A percentile compares a stretch with the other conserved stretches of the same genome.
These are phyloP conservation scores for Corticium candelabrum DNA, from an alignment of 37 sponge, comb jelly and placozoan species.

Conservation along the genomic window DNA sequence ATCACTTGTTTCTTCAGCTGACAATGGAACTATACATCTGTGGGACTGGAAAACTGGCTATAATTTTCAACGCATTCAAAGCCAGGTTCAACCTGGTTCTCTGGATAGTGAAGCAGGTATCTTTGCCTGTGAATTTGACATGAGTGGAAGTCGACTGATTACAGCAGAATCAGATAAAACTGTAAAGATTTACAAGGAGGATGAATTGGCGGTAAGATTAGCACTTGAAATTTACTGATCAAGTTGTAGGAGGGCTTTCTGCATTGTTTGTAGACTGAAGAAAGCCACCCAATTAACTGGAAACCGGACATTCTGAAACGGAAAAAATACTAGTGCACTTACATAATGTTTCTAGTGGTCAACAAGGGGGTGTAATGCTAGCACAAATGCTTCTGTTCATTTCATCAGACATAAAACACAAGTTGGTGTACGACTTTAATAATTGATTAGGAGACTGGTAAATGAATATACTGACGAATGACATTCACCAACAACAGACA, in stretches of 20 bases:
- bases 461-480: no score
- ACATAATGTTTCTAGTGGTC: no score
- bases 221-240: background rate
- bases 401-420: no score
- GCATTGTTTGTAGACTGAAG: constrained; percentile 64
- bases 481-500: no score
- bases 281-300: constrained; percentile 78
- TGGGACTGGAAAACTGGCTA: constrained; percentile 99
- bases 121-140: constrained; percentile 72
- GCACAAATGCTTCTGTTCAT: no score
- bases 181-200: constrained; percentile 95
- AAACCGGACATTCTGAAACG: constrained; percentile 72
- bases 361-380: no score
- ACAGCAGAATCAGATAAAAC: constrained; percentile 96
- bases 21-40: constrained; percentile 91
- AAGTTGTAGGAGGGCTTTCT: background rate
- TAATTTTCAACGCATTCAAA: constrained; percentile 90
- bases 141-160: constrained; percentile 83
- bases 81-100: constrained; percentile 91
- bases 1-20: constrained; percentile 31
- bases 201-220: constrained; percentile 82
- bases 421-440: no score
- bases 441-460: no score
- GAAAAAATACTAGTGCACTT: constrained; percentile 57
- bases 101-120: constrained; percentile 96